Conservation (phyloP, 2,113 vertebrate genomes). For the Microtus pennsylvanicus region DNA sequence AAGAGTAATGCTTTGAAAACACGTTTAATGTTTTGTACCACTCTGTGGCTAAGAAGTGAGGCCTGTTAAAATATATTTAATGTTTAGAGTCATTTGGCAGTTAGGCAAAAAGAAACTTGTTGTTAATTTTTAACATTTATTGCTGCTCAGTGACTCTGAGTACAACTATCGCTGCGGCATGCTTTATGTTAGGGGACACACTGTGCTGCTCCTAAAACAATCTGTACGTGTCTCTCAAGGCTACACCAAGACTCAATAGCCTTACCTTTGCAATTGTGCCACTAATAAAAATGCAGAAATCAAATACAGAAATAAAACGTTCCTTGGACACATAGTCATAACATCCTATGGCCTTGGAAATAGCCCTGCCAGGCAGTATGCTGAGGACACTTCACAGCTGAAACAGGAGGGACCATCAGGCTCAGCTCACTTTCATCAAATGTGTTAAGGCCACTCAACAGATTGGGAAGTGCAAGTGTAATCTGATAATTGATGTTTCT, state of each 20-base stretch:
- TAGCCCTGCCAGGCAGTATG: neutral
- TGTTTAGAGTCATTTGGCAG: slow-evolving; percentile 77
- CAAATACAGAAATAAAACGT: slow-evolving; percentile 58
- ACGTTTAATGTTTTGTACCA: slow-evolving; percentile 81
- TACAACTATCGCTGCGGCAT: slow-evolving; percentile 29
- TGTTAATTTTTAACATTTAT: slow-evolving; percentile 86
- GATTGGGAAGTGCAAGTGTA: slow-evolving; percentile 2
- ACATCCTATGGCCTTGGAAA: slow-evolving; percentile 51
- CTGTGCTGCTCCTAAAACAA: slow-evolving; percentile 12
- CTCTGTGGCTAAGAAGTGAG: slow-evolving; percentile 70
- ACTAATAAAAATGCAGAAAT: slow-evolving; percentile 66
- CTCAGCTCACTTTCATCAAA: slow-evolving; percentile 17
- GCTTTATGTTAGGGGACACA: slow-evolving; percentile 70
- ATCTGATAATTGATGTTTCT: slow-evolving; percentile 72
- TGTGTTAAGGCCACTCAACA: slow-evolving; percentile 29
- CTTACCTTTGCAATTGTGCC: slow-evolving; percentile 7
- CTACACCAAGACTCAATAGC: slow-evolving; percentile 53
- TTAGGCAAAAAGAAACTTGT: slow-evolving; percentile 74
- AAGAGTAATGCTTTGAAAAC: slow-evolving; percentile 84
- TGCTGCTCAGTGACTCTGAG: slow-evolving; percentile 77
- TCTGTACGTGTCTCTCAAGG: slow-evolving; percentile 62
- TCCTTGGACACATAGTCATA: neutral
- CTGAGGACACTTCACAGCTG: neutral
- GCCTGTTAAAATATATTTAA: slow-evolving; percentile 79
- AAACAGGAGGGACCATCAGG: neutral